Evolutionary conservation across 2,113 vertebrate species (phyloP), one percentile per base, ranked within the genome.

Genomic region (Nothobranchius furzeri): DNA sequence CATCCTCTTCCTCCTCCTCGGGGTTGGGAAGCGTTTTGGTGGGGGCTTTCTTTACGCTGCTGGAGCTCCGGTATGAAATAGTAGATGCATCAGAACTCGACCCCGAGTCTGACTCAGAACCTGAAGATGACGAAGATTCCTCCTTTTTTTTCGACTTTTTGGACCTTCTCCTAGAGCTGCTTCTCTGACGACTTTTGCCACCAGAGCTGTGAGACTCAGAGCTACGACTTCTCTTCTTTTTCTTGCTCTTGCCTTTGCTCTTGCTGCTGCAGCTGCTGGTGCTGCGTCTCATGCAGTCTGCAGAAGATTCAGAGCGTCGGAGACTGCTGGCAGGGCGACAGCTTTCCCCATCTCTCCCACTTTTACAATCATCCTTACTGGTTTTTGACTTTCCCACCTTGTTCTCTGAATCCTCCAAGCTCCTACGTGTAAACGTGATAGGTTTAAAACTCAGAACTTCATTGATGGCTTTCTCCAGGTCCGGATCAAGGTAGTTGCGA

Each of bases 361-460:
- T 94, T 69, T 82, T 94, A n/a, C 73, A 36, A 49, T 92, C 79
- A 0, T 94, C 61, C n/a, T 90, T 86, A 0, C 95, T 92, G 0
- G 85, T 73, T 58, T 47, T 71, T 10, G 45, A 63, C 64, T 60
- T 82, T 14, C 68, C 49, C 12, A 40, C 37, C 7, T 75, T 91
- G 0, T 13, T 79, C 56, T 87, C 87, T 0, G 95, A 96, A 64
- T 95, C 94, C 48, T 94, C 95, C 58, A 94, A 88, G 77, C 94
- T 94, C 54, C 86, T 93, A 60, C 93, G 91, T 85, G 94, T 94
- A 56, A 94, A 94, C 14, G 89, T 78, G 67, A 88, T 87, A 0
- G 96, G 95, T 83, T 95, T 95, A 87, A 96, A 99, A 85, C 90
- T 98, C 76, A 99, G 83, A 24, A 99, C 96, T 81, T 99, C 97